These are phyloP conservation scores for Phoeniculus purpureus DNA, from an alignment of 2,797 vertebrate genomes.

Conservation along the genomic window DNA sequence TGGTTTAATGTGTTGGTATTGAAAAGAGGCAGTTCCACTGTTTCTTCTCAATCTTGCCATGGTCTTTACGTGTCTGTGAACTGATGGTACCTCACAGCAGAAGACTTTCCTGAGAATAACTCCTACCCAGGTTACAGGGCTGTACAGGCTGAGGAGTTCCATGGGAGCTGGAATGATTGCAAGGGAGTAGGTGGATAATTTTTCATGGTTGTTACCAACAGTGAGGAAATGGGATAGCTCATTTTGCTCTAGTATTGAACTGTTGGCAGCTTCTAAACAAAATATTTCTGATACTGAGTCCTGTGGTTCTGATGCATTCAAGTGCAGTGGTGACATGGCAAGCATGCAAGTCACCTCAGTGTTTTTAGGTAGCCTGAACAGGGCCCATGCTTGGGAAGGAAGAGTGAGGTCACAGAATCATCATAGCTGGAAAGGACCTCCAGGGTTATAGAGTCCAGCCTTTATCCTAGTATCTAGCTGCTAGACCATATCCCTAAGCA, in stretches of 20 bases:
- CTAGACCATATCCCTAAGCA: too few species aligned
- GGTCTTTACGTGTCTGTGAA: neutral
- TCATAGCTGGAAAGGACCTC: too few species aligned
- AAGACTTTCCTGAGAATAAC: accelerated
- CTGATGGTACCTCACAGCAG: neutral
- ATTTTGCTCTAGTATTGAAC: neutral
- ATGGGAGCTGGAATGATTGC: neutral
- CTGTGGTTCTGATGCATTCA: neutral
- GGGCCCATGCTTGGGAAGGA: neutral
- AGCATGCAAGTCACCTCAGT: neutral
- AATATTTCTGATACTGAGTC: neutral
- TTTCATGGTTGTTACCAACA: accelerated
- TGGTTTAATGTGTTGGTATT: neutral
- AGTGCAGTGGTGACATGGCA: neutral
- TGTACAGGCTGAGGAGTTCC: neutral
- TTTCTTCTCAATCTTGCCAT: neutral
- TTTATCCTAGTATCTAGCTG: too few species aligned
- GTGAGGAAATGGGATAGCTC: neutral
- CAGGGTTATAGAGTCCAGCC: too few species aligned
- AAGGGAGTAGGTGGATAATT: neutral
- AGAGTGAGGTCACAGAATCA: too few species aligned
- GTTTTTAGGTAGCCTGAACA: neutral
- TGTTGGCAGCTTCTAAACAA: neutral
- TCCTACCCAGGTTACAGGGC: neutral
- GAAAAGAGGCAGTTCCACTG: neutral